Evolutionary conservation across 2,888 invertebrate species (phyloP).

Genomic region (Dryomyza anilis): DNA sequence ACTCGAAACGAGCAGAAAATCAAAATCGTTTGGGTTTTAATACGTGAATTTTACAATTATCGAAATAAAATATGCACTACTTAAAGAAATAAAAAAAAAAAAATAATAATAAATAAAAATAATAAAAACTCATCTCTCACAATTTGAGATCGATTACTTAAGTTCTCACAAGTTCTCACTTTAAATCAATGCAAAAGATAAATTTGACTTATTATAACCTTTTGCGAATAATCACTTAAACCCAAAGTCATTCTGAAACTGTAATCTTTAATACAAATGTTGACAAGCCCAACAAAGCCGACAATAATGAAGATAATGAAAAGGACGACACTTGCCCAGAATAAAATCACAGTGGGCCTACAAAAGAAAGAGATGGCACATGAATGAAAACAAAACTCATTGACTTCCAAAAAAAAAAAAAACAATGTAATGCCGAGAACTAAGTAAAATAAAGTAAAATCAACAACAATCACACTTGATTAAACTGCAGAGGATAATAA

Average conservation of each 20-base stretch:
- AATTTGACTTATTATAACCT: conserved; percentile 40
- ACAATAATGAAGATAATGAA: conserved; percentile 19
- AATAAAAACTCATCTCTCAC: no score
- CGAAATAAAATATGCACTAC: no score
- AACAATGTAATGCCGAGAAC: not conserved
- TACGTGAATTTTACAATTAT: no score
- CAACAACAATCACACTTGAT: conserved; percentile 24
- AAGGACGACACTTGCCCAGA: not conserved
- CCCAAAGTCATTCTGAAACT: not conserved
- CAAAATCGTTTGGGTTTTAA: no score
- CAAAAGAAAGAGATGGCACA: not conserved
- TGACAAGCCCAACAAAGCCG: conserved; percentile 7
- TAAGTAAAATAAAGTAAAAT: conserved; percentile 9
- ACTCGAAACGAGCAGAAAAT: no score
- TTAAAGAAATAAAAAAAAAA: no score
- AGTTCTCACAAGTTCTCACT: no score
- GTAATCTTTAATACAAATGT: conserved; percentile 12
- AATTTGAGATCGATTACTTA: no score
- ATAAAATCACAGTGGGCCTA: not conserved
- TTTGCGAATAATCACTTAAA: conserved; percentile 33
- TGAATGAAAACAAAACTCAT: conserved; percentile 19
- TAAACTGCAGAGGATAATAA: conserved; percentile 20
- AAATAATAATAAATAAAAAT: no score
- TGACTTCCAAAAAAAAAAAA: conserved; percentile 14
- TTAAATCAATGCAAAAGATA: no score